Base-by-base conservation (phyloP, 2,797 vertebrate genomes). In the Cheirogaleus major region DNA sequence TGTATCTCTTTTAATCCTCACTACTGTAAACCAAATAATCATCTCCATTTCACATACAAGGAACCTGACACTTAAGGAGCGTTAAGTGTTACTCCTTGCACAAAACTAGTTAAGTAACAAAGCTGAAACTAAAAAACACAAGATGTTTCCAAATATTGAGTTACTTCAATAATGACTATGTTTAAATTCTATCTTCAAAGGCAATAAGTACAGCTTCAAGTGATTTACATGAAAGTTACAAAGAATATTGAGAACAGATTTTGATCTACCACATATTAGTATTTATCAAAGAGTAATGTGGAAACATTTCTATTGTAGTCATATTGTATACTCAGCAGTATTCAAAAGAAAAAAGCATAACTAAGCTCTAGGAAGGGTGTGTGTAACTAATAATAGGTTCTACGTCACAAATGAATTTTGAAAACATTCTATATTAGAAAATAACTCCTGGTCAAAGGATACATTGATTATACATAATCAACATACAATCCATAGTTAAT, bases 231-330 rank as follows among this genome's bases (percentile, higher is more conserved):
- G n/a, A 55, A 93, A 78, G 35, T 83, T 83, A 82, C 25, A 55
- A 52, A 63, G 23, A 92, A 18, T 73, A 72, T 72, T 79, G 89
- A 65, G 27, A 79, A 93, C 27, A 93, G 20, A 45, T 83, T 92
- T 52, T 94, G 35, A 82, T 76, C 41, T 52, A 93, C 7, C 17
- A 75, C 38, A 65, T 18, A n/a, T 43, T 43, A 92, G 65, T 81
- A 93, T 59, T 93, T 80, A 91, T 67, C 57, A 88, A 88, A 88
- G 13, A 92, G 22, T 72, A 95, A 59, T 48, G 7, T 48, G n/a
- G 35, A 73, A 85, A 2, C 41, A 82, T 70, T 50, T 25, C 25
- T 67, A 65, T 17, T 59, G 1, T 35, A 61, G 13, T 43, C 25
- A 11, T 65, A 57, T 27, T 59, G 1, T 35, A 43, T 1, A 86